Conservation (phyloP, 2,113 vertebrate genomes). For the Cyprinodon tularosa region DNA sequence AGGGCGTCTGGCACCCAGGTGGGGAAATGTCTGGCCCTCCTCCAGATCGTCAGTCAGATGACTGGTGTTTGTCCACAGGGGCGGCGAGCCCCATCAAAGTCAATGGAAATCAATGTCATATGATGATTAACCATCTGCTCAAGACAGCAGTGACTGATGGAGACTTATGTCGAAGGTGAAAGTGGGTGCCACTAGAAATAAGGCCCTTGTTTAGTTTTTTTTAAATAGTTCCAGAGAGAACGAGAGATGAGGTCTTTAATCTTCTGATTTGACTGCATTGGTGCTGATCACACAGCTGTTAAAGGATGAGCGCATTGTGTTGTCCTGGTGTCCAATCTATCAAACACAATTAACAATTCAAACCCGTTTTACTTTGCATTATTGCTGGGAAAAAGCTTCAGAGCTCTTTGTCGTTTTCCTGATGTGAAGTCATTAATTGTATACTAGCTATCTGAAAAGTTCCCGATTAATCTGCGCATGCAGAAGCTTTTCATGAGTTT, state of each 20-base stretch:
- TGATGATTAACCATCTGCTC: constrained; percentile 41
- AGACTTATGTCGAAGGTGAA: constrained; percentile 25
- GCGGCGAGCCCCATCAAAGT: constrained; percentile 20
- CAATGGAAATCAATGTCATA: constrained; percentile 24
- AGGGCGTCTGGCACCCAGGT: constrained; percentile 13
- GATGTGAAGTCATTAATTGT: constrained; percentile 45
- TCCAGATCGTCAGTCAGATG: constrained; percentile 14
- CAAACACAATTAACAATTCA: constrained; percentile 49
- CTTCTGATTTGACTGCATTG: constrained; percentile 28
- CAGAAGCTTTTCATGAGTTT: constrained; percentile 33
- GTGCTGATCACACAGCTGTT: constrained; percentile 42
- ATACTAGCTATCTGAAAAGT: constrained; percentile 27
- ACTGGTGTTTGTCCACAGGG: constrained; percentile 18
- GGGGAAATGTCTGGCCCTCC: constrained; percentile 19
- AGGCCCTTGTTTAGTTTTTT: neutral
- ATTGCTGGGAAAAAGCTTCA: constrained; percentile 1
- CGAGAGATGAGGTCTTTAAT: constrained; percentile 39
- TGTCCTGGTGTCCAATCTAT: constrained; percentile 14
- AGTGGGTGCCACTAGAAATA: constrained; percentile 5
- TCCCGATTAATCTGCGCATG: constrained; percentile 11
- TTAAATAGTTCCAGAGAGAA: constrained; percentile 3
- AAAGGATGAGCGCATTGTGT: constrained; percentile 33
- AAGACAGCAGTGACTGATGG: constrained; percentile 23
- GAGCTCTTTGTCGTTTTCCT: constrained; percentile 12
- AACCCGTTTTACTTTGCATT: constrained; percentile 33